Conservation (phyloP, 2,888 invertebrate genomes). For the Augiades crinisus region DNA sequence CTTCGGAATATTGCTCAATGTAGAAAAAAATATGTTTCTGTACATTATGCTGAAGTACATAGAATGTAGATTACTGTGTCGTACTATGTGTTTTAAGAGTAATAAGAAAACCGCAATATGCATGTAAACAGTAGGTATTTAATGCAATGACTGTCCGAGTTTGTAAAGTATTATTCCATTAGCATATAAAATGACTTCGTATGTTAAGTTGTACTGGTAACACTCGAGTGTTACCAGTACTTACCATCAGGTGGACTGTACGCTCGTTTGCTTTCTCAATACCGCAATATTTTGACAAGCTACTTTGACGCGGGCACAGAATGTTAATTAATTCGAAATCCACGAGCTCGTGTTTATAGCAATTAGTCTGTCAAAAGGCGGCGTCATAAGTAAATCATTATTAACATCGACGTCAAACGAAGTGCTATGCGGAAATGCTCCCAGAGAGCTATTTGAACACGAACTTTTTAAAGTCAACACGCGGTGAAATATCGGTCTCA, state of each 20-base stretch:
- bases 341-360: constrained; percentile 5
- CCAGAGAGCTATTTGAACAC: constrained; percentile 40
- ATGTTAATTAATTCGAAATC: constrained; percentile 7
- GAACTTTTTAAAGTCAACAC: constrained; percentile 49
- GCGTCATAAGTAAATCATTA: constrained; percentile 24
- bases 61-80: no score
- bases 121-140: constrained; percentile 6
- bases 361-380: constrained; percentile 26
- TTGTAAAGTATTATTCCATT: not conserved
- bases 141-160: not conserved
- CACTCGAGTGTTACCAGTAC: no score
- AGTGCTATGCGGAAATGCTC: constrained; percentile 28
- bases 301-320: not conserved
- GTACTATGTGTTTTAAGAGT: not conserved
- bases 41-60: no score
- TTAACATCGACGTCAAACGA: constrained; percentile 19
- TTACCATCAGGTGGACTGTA: no score
- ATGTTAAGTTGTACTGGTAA: no score
- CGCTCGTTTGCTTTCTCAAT: not conserved
- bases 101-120: constrained; percentile 33
- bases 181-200: no score
- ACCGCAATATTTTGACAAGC: not conserved
- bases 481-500: constrained; percentile 50
- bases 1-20: no score
- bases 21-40: no score